phyloP scores from a whole-genome alignment of 2,797 vertebrate species.

The Harpagifer antarcticus region DNA sequence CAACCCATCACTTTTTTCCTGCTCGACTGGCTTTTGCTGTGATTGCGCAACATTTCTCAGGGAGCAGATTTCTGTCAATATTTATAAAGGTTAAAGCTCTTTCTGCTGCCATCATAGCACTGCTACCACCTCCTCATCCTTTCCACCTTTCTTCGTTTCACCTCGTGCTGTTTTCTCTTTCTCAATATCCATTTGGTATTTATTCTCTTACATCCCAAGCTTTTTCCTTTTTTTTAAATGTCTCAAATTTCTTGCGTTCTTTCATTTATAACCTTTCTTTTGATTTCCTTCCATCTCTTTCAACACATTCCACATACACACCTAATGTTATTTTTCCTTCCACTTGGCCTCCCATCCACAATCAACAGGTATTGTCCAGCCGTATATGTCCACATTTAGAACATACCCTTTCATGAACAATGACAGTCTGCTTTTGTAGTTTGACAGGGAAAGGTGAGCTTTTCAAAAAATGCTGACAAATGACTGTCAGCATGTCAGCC shows the following conservation, averaged over 20 bases:
- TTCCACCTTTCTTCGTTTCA: slow-evolving; percentile 48
- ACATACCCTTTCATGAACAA: slow-evolving; percentile 7
- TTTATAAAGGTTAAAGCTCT: slow-evolving; percentile 77
- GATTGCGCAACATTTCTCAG: slow-evolving; percentile 66
- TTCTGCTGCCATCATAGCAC: slow-evolving; percentile 43
- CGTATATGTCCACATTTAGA: slow-evolving; percentile 21
- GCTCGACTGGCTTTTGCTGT: slow-evolving; percentile 59
- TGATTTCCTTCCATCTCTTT: slow-evolving; percentile 9
- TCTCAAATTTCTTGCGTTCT: neutral
- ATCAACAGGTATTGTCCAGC: slow-evolving; percentile 8
- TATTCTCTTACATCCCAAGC: slow-evolving; percentile 8
- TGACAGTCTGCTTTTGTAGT: slow-evolving; percentile 30
- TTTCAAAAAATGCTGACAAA: slow-evolving; percentile 40
- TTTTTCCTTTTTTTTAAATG: slow-evolving; percentile 5
- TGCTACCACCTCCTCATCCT: slow-evolving; percentile 36
- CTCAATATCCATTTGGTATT: slow-evolving; percentile 26
- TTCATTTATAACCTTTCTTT: neutral
- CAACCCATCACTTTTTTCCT: slow-evolving; percentile 43
- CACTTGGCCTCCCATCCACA: slow-evolving; percentile 9
- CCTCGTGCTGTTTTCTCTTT: slow-evolving; percentile 40
- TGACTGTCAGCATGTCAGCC: slow-evolving; percentile 38
- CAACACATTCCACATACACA: slow-evolving; percentile 3
- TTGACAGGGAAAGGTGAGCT: slow-evolving; percentile 4
- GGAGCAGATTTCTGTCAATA: slow-evolving; percentile 75
- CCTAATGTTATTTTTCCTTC: neutral